Evolutionary conservation across 2,888 invertebrate species (phyloP), one percentile per base, ranked within the genome.

Genomic region (Maniola hyperantus): DNA sequence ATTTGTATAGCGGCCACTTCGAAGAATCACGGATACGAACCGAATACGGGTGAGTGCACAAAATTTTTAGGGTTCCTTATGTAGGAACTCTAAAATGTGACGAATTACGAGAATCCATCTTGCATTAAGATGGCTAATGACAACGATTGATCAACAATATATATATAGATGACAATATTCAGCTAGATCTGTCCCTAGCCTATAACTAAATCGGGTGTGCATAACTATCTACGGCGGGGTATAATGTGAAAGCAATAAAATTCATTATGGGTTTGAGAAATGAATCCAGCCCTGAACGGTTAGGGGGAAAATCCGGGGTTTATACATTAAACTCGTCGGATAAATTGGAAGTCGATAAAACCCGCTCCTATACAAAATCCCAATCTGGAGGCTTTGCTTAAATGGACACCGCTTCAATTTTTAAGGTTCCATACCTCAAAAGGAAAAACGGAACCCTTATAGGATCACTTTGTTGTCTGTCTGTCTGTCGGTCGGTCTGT

Each of bases 281-380:
- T 82, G 82, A 82, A 81, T 80, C 79, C 71, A 75, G 76, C 73
- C 74, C 73, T 71, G 77, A 77, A 82, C 79, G 82, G 82, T 80
- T 77, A 74, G 70, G 80, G 82, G 81, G 77, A 85, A 82, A 82
- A 81, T 81, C 80, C 72, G 75, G 81, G 75, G 80, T 83, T 87
- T 83, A 83, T 83, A 87, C 81, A 85, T 85, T 86, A 82, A 82
- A 83, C 80, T 83, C 73, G 72, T 81, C 80, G 83, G 83, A 87
- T 87, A 86, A 87, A 87, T 86, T 86, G 84, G 76, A 84, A 85
- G 79, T 83, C 85, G 83, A 88, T 85, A 83, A 83, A 79, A 80
- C 80, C 77, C 80, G 51, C 39, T 39, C 73, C 79, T 78, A 82
- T 80, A 80, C 76, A 76, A 77, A 79, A 78, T 76, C 77, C 78